These are phyloP conservation scores for Oophaga pumilio DNA, from an alignment of 2,113 vertebrate species.

Conservation along the genomic window DNA sequence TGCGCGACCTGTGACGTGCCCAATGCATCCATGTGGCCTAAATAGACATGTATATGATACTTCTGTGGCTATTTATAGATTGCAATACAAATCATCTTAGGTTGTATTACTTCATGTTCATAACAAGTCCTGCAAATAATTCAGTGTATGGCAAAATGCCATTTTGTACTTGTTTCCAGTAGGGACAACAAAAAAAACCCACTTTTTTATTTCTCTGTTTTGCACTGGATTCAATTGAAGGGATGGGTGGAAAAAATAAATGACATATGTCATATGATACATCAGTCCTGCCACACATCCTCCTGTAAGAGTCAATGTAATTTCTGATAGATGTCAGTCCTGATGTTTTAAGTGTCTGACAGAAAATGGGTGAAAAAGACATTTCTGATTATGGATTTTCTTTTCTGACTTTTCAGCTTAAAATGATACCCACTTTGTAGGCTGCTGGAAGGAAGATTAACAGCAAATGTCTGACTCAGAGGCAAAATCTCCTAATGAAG, in stretches of 20 bases:
- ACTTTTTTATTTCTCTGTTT: background rate
- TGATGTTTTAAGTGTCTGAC: background rate
- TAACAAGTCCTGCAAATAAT: background rate
- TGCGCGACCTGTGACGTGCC: too few species aligned
- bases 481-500: background rate
- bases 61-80: too few species aligned
- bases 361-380: background rate
- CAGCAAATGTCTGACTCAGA: too few species aligned
- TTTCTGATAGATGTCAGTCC: background rate
- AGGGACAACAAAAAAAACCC: too few species aligned
- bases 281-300: background rate
- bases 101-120: background rate
- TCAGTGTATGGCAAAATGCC: background rate
- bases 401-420: too few species aligned
- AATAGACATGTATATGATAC: too few species aligned
- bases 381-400: background rate
- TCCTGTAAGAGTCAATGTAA: background rate
- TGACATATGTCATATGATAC: background rate
- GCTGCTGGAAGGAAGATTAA: too few species aligned
- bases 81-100: too few species aligned
- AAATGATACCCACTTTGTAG: too few species aligned
- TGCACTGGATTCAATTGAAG: background rate
- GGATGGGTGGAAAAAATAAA: background rate
- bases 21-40: too few species aligned
- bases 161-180: too few species aligned